Evolutionary conservation across 2,797 vertebrate genomes (phyloP).

Genomic region (Rachycentron canadum): DNA sequence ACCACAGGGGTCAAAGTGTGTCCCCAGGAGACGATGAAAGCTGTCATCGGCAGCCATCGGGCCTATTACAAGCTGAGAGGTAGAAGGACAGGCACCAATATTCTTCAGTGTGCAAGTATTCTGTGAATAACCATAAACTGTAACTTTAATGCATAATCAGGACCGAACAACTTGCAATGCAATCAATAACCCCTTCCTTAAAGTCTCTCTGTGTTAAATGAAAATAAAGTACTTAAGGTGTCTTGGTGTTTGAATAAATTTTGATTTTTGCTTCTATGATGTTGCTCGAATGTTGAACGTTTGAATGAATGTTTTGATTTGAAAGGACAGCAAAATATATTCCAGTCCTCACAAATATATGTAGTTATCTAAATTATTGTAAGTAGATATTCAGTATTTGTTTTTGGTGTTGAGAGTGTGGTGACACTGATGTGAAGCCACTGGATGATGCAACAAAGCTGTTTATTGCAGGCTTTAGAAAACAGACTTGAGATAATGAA

Average conservation of each 20-base stretch:
- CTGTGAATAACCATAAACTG: conserved; percentile 21
- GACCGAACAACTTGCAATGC: conserved; percentile 5
- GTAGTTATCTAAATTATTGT: conserved; percentile 16
- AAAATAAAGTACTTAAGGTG: conserved; percentile 11
- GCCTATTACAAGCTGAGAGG: conserved; percentile 94
- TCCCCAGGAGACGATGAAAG: conserved; percentile 91
- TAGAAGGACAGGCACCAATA: conserved; percentile 59
- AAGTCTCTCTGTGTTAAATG: conserved; percentile 30
- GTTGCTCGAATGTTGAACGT: too few species aligned
- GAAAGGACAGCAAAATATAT: not conserved
- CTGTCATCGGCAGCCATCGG: conserved; percentile 91
- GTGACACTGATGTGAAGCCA: not conserved
- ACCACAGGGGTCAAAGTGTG: conserved; percentile 92
- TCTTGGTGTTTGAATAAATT: conserved; percentile 28
- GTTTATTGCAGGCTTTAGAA: not conserved
- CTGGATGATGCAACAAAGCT: not conserved
- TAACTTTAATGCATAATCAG: conserved; percentile 48
- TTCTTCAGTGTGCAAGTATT: conserved; percentile 30
- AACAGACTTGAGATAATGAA: conserved; percentile 28
- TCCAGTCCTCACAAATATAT: not conserved
- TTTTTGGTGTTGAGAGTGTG: not conserved
- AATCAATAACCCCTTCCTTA: conserved; percentile 34
- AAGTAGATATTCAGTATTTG: not conserved
- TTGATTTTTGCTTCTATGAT: too few species aligned
- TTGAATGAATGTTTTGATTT: not conserved